phyloP scores from a whole-genome alignment of 2,888 invertebrate species.

The Ormyrus nitidulus region DNA sequence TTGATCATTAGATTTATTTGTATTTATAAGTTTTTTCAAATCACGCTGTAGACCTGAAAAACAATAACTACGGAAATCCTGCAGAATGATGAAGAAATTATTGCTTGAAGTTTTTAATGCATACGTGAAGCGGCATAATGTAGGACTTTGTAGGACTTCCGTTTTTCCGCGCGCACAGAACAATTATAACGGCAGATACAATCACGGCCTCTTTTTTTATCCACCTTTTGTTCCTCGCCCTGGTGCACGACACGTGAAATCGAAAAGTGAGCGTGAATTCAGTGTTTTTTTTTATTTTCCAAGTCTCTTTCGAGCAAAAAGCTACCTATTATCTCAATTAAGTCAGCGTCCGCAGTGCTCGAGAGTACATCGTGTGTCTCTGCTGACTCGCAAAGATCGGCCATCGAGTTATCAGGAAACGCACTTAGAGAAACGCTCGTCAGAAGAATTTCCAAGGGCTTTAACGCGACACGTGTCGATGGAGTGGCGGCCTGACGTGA shows the following conservation, averaged over 20 bases:
- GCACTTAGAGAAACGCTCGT: conserved; percentile 2
- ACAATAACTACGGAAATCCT: too few relatives aligned
- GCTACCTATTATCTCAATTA: too few relatives aligned
- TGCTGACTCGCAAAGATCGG: conserved; percentile 14
- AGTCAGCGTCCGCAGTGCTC: too few relatives aligned
- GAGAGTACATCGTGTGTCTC: background rate
- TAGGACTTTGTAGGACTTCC: background rate
- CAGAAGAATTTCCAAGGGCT: background rate
- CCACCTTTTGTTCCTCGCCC: conserved; percentile 26
- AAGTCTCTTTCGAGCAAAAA: background rate
- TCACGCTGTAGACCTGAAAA: too few relatives aligned
- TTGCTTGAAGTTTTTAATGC: too few relatives aligned
- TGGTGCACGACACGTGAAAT: too few relatives aligned
- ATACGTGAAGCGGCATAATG: background rate
- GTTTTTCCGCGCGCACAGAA: conserved; percentile 1
- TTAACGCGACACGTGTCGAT: conserved; percentile 35
- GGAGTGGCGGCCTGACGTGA: conserved; percentile 9
- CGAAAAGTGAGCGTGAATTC: background rate
- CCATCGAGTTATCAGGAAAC: background rate
- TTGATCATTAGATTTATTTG: too few relatives aligned
- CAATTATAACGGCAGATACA: conserved; percentile 44
- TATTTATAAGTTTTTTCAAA: too few relatives aligned
- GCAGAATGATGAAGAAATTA: too few relatives aligned
- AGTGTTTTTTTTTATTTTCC: conserved; percentile 6
- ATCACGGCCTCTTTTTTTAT: conserved; percentile 14